These are phyloP conservation scores for Thrips palmi DNA, from an alignment of 1,140 invertebrate species.

Conservation along the genomic window DNA sequence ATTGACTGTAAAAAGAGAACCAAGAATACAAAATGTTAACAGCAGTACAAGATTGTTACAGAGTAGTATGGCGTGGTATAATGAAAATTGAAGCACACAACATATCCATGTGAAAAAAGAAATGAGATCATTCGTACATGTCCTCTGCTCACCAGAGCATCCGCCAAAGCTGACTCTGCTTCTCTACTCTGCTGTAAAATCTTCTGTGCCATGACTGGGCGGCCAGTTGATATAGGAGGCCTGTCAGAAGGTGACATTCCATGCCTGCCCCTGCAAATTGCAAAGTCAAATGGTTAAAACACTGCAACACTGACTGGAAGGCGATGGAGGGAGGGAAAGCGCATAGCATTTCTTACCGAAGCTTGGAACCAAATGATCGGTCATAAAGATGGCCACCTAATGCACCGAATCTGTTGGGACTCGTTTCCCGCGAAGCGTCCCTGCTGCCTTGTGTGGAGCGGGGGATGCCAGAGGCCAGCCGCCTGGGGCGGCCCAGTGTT, in stretches of 20 bases:
- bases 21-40: too few relatives aligned
- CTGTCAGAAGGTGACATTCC: slow-evolving; percentile 28
- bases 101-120: too few relatives aligned
- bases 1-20: too few relatives aligned
- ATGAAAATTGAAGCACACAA: too few relatives aligned
- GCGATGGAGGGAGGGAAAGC: background rate
- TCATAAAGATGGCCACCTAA: too few relatives aligned
- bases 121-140: too few relatives aligned
- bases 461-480: slow-evolving; percentile 49
- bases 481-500: slow-evolving; percentile 23
- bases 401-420: slow-evolving; percentile 36
- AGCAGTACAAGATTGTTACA: too few relatives aligned
- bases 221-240: slow-evolving; percentile 24
- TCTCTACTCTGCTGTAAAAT: slow-evolving; percentile 76
- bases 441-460: too few relatives aligned
- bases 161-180: slow-evolving; percentile 63
- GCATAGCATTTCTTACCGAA: slow-evolving; percentile 2
- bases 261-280: slow-evolving; percentile 20
- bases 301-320: too few relatives aligned
- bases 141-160: slow-evolving; percentile 49
- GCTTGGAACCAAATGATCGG: slow-evolving; percentile 6
- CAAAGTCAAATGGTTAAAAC: slow-evolving; percentile 10
- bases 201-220: slow-evolving; percentile 55
- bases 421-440: slow-evolving; percentile 48
- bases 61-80: too few relatives aligned